Evolutionary conservation across 1,140 invertebrate genomes (phyloP).

Genomic region (Hycleus cichorii): DNA sequence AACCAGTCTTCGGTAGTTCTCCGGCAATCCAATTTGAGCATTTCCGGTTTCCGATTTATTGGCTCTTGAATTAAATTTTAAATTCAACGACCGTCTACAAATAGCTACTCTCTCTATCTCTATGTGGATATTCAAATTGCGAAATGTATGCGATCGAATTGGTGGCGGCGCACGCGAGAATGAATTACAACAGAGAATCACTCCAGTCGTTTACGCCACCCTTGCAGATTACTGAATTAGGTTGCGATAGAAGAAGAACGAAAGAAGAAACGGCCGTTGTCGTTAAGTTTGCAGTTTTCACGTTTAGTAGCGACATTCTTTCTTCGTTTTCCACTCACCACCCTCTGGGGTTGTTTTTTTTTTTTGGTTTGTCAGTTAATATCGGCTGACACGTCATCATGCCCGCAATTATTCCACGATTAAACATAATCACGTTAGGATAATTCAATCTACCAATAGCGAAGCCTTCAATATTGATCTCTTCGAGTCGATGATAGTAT

Average conservation of each 20-base stretch:
- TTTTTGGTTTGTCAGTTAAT: too few species aligned
- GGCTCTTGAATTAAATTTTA: conserved; percentile 24
- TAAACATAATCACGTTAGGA: conserved; percentile 10
- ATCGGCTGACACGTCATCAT: too few species aligned
- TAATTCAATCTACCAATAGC: neutral
- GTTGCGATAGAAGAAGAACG: too few species aligned
- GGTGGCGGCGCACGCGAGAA: neutral
- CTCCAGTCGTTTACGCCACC: conserved; percentile 4
- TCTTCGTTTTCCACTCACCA: neutral
- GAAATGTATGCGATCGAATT: conserved; percentile 2
- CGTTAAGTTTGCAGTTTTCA: neutral
- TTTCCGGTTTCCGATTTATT: conserved; percentile 24
- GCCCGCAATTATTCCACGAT: conserved; percentile 6
- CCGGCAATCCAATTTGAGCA: conserved; percentile 16
- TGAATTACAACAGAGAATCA: conserved; percentile 16
- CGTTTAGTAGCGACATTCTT: neutral
- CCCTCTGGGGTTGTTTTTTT: neutral
- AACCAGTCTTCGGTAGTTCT: conserved; percentile 6
- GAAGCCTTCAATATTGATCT: too few species aligned
- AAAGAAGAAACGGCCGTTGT: neutral
- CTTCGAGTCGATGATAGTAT: neutral
- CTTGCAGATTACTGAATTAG: conserved; percentile 4
- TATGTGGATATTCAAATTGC: conserved; percentile 13
- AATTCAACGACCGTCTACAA: conserved; percentile 19
- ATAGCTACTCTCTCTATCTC: neutral